Percentiles rank a stretch among this genome's conserved stretches.
Evolutionary conservation across 1,140 invertebrate species (phyloP).

Genomic region (Brachionus rotundiformis): DNA sequence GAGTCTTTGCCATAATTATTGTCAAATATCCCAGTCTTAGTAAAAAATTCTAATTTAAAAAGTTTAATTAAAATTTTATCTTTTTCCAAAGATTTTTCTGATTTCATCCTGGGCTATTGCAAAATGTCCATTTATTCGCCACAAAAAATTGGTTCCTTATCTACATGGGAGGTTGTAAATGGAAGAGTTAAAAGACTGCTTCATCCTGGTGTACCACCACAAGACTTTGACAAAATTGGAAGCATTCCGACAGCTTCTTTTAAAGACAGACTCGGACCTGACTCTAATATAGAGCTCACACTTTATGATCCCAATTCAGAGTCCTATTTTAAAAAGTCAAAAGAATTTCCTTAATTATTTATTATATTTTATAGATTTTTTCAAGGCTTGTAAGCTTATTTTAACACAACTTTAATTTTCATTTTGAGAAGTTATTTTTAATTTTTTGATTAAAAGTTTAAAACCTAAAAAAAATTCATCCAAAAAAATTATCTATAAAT

Average conservation of each 20-base stretch:
- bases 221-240: constrained; percentile 16
- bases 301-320: constrained; percentile 40
- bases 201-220: constrained; percentile 39
- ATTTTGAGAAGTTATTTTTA: too few relatives aligned
- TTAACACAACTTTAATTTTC: too few relatives aligned
- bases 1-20: constrained; percentile 6
- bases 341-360: neutral
- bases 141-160: constrained; percentile 32
- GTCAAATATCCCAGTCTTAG: constrained; percentile 39
- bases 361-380: too few relatives aligned
- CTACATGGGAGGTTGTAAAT: constrained; percentile 48
- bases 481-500: too few relatives aligned
- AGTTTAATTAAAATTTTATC: neutral
- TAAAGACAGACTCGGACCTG: constrained; percentile 34
- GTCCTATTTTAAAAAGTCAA: constrained; percentile 1
- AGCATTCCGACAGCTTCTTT: constrained; percentile 32
- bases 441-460: too few relatives aligned
- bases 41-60: neutral
- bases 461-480: too few relatives aligned
- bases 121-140: constrained; percentile 31
- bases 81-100: neutral
- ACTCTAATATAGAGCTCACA: neutral
- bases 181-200: neutral
- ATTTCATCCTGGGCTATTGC: constrained; percentile 30
- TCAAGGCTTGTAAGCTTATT: too few relatives aligned